Percentiles rank a stretch among this genome's conserved stretches.
Evolutionary conservation across 2,888 invertebrate genomes (phyloP).

Genomic region (Rhimphoctona megacephalus): DNA sequence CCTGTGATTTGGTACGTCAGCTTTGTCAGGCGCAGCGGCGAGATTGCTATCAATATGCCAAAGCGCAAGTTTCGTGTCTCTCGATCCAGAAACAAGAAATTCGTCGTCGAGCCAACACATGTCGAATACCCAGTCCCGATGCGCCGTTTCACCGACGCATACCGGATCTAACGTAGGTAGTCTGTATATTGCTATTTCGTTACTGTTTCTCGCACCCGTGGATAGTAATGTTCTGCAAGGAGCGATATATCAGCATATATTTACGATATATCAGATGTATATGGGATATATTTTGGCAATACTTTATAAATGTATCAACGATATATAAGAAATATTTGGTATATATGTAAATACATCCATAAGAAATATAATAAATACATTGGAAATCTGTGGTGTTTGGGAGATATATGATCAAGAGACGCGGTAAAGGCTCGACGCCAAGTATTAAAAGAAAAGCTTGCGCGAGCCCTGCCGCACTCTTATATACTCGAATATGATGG

Average conservation of each 20-base stretch:
- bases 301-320: not conserved
- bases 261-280: not conserved
- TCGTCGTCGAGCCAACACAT: conserved; percentile 98
- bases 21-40: conserved; percentile 84
- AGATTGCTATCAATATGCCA: conserved; percentile 91
- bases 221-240: conserved; percentile 91
- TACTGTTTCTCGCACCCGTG: conserved; percentile 96
- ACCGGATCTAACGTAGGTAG: conserved; percentile 98
- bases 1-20: conserved; percentile 85
- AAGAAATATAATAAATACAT: too few relatives aligned
- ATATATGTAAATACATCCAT: too few relatives aligned
- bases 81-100: conserved; percentile 96
- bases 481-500: too few relatives aligned
- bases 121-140: conserved; percentile 97
- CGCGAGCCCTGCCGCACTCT: too few relatives aligned
- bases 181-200: conserved; percentile 95
- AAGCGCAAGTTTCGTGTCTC: conserved; percentile 95
- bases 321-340: too few relatives aligned
- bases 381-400: too few relatives aligned
- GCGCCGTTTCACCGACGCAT: conserved; percentile 95
- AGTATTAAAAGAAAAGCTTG: too few relatives aligned
- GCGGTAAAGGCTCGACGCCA: too few relatives aligned
- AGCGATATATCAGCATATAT: not conserved
- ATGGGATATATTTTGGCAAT: not conserved
- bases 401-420: too few relatives aligned